phyloP scores from a whole-genome alignment of 2,797 vertebrate genomes.

The Erethizon dorsatum region DNA sequence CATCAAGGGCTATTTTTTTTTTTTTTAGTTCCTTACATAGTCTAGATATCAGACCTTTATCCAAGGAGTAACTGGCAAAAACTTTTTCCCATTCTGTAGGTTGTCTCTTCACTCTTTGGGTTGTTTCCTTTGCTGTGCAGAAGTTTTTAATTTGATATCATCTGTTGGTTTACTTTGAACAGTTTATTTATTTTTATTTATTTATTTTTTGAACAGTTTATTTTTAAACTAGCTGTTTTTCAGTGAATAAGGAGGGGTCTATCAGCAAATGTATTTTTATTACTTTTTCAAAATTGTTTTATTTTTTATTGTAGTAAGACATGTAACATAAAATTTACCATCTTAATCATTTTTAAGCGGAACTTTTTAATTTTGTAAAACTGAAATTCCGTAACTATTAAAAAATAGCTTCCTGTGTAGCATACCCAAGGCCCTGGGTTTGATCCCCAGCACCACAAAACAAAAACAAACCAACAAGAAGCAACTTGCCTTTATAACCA shows the following conservation, averaged over 20 bases:
- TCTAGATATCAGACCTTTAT: neutral
- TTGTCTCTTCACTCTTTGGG: neutral
- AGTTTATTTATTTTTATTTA: neutral
- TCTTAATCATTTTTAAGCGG: neutral
- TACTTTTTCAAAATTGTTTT: neutral
- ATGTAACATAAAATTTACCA: neutral
- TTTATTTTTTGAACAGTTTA: neutral
- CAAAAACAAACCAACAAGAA: neutral
- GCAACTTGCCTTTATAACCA: neutral
- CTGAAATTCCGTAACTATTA: neutral
- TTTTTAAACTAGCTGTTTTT: slow-evolving; percentile 66
- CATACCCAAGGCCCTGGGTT: neutral
- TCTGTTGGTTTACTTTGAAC: neutral
- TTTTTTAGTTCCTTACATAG: neutral
- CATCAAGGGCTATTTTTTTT: neutral
- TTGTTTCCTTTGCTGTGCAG: neutral
- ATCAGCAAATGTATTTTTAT: neutral
- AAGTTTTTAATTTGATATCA: neutral
- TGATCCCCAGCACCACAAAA: too few relatives aligned
- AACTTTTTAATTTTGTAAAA: neutral
- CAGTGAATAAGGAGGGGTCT: neutral
- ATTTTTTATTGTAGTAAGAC: neutral
- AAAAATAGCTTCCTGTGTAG: neutral
- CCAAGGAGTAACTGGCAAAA: neutral
- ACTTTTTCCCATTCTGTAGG: neutral